Evolutionary conservation across 2,888 invertebrate species (phyloP), one percentile per base, ranked within the genome.

Genomic region (Hemicrepidius hirtus): DNA sequence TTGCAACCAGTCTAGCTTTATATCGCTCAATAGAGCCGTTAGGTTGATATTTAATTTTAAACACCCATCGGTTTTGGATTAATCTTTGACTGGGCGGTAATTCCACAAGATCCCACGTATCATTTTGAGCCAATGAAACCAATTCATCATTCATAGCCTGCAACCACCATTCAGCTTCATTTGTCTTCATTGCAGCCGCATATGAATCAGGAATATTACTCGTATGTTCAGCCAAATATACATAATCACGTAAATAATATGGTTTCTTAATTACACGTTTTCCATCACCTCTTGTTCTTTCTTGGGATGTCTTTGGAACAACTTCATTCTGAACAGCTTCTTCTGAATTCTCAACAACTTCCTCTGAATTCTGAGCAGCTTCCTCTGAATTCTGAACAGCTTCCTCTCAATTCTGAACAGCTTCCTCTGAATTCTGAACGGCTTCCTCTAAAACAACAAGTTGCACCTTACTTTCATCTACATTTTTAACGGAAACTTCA

Each of bases 81-180:
- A 50, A 4, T 50, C 18, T 50, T 6, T 21, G 5, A 16, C n/a
- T 5, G 9, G n/a, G n/a, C 12, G 46, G 46, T n/a, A 13, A 13
- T 9, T 50, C 24, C 9, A 50, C 50, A 9, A 16, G 50, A 46
- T 46, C 46, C 46, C 50, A 50, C 20, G 18, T 50, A 16, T 21
- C 6, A 21, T 18, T 50, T 16, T 50, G 9, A 3, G 3, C n/a
- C n/a, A 21, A 21, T 7, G 50, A 18, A 6, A 10, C 18, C 3
- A 50, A 10, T 50, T 50, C 50, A 9, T 50, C 18, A 3, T 50
- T 50, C 50, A 50, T 50, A 3, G 18, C 50, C 18, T 50, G 6
- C 20, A 10, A 3, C 18, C 50, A 50, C n/a, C n/a, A 3, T n/a
- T n/a, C n/a, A 9, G 41, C 6, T 9, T 41, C 9, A 41, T 9